These are phyloP conservation scores for Rhingia rostrata DNA, from an alignment of 2,888 invertebrate species.

Conservation along the genomic window DNA sequence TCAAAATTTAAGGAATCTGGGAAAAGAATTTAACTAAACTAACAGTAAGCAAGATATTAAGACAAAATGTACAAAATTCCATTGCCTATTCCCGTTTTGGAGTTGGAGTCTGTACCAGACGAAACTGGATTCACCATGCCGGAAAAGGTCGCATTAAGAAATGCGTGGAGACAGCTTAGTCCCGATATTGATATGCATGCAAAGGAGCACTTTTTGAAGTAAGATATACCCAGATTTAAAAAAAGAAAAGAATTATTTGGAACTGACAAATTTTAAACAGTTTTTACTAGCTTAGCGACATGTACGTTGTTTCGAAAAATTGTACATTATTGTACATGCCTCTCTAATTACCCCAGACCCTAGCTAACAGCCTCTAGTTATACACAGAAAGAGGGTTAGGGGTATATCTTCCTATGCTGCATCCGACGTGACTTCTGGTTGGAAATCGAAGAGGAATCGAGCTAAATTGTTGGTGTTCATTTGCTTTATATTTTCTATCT, in stretches of 20 bases:
- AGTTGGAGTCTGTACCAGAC: constrained; percentile 67
- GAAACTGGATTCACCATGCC: constrained; percentile 76
- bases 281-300: background rate
- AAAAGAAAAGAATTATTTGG: no score
- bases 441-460: no score
- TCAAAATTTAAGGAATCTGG: background rate
- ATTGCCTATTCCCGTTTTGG: constrained; percentile 78
- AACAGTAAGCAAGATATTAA: background rate
- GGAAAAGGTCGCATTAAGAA: constrained; percentile 76
- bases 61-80: constrained; percentile 59
- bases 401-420: no score
- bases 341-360: no score
- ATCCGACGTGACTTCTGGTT: no score
- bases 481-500: no score
- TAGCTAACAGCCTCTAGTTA: no score
- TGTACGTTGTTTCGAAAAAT: background rate
- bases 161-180: constrained; percentile 76
- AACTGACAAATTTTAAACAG: background rate
- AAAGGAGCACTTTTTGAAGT: constrained; percentile 65
- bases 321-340: no score
- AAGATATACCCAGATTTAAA: background rate
- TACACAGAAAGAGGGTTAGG: no score
- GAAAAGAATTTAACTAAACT: background rate
- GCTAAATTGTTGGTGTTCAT: no score
- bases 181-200: constrained; percentile 66